Conservation (phyloP, 2,888 invertebrate genomes). For the Athalia rosae region DNA sequence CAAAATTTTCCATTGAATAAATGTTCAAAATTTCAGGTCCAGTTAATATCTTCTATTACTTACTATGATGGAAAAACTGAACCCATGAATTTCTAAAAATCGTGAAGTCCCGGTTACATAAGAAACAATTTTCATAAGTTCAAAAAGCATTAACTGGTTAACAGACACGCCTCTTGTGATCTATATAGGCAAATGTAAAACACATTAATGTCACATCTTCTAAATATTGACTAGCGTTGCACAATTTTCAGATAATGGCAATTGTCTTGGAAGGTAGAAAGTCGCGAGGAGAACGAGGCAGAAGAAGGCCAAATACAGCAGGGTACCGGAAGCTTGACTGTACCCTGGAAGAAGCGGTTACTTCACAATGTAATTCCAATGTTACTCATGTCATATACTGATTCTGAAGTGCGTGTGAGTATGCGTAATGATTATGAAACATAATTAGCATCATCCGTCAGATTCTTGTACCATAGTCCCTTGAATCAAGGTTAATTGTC, state of each 20-base stretch:
- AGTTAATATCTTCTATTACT: too few species aligned
- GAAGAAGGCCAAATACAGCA: constrained; percentile 78
- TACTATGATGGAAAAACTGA: too few species aligned
- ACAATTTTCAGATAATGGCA: constrained; percentile 77
- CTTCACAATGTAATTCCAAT: constrained; percentile 77
- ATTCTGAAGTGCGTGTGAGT: constrained; percentile 50
- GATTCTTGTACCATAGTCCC: too few species aligned
- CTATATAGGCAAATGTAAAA: constrained; percentile 26
- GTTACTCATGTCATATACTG: constrained; percentile 77
- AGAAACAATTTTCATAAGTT: too few species aligned
- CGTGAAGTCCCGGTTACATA: too few species aligned
- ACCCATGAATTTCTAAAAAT: too few species aligned
- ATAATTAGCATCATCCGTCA: too few species aligned
- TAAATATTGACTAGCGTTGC: not conserved
- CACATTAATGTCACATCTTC: constrained; percentile 15
- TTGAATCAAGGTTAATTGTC: too few species aligned
- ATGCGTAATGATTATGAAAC: not conserved
- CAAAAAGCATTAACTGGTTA: too few species aligned
- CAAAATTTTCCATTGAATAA: too few species aligned
- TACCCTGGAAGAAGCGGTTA: constrained; percentile 81
- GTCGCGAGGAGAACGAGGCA: constrained; percentile 69
- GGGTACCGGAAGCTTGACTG: constrained; percentile 81
- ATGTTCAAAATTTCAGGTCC: too few species aligned
- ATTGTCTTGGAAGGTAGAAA: constrained; percentile 79
- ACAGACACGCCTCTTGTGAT: not conserved